These are phyloP conservation scores for Theonella swinhoei DNA, from an alignment of 37 sponge, comb jelly and placozoan species.

Conservation along the genomic window DNA sequence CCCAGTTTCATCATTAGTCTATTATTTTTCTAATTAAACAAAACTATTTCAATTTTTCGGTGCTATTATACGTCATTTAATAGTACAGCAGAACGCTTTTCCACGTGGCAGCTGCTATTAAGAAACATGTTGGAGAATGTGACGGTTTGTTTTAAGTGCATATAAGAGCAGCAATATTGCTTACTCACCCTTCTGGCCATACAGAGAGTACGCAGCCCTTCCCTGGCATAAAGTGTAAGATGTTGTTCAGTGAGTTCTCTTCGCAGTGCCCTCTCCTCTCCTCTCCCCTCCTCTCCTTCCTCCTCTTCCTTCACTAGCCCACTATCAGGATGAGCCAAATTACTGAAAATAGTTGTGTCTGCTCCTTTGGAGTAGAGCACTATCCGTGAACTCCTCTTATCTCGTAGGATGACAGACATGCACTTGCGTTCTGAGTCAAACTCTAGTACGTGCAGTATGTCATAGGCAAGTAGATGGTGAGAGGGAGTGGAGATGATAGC, in stretches of 20 bases:
- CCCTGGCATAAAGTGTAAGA: slow-evolving; percentile 50
- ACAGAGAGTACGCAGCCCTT: slow-evolving; percentile 75
- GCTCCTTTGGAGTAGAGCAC: slow-evolving; percentile 87
- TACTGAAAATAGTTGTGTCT: slow-evolving; percentile 66
- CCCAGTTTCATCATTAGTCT: too few species aligned
- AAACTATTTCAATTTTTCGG: too few species aligned
- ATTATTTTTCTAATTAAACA: too few species aligned
- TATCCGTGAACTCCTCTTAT: slow-evolving; percentile 39
- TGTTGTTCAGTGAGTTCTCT: slow-evolving; percentile 47
- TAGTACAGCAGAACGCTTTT: too few species aligned
- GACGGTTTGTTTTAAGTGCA: too few species aligned
- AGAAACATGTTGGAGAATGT: too few species aligned
- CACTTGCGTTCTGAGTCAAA: slow-evolving; percentile 87
- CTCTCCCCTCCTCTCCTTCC: background rate
- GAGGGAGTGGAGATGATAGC: slow-evolving; percentile 37
- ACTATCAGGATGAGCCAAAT: slow-evolving; percentile 11
- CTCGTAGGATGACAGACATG: slow-evolving; percentile 79
- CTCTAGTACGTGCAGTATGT: slow-evolving; percentile 80
- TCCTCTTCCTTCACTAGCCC: background rate
- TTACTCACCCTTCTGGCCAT: slow-evolving; percentile 74
- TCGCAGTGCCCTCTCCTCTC: background rate
- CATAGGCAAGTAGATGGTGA: slow-evolving; percentile 30
- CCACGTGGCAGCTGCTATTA: too few species aligned
- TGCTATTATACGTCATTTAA: too few species aligned
- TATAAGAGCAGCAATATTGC: too few species aligned